Conservation (phyloP, 2,888 invertebrate genomes). For the Alloscopus bannaensis region DNA sequence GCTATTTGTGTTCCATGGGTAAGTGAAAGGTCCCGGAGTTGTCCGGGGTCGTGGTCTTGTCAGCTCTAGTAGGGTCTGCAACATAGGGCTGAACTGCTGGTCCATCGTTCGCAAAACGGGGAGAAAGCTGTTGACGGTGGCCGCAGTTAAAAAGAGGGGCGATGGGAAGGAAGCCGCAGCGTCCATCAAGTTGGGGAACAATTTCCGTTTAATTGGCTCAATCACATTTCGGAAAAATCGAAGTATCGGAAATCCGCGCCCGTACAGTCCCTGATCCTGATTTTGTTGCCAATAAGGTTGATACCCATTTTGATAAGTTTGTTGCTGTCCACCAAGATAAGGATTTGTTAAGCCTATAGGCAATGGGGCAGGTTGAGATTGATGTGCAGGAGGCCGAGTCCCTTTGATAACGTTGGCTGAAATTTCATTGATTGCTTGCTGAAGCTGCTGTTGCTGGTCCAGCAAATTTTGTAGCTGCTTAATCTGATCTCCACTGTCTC, state of each 20-base stretch:
- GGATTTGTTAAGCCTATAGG: neutral
- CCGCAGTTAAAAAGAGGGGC: slow-evolving; percentile 44
- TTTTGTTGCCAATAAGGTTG: neutral
- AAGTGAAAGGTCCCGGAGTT: slow-evolving; percentile 4
- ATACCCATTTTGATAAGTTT: too few relatives aligned
- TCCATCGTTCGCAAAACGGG: slow-evolving; percentile 61
- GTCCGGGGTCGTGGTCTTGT: slow-evolving; percentile 42
- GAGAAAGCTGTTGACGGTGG: slow-evolving; percentile 35
- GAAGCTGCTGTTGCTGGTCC: slow-evolving; percentile 35
- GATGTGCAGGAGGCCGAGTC: too few relatives aligned
- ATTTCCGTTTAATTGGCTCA: slow-evolving; percentile 30
- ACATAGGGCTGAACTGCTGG: slow-evolving; percentile 52
- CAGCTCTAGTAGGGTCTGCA: slow-evolving; percentile 28
- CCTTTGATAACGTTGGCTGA: neutral
- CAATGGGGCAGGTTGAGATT: slow-evolving; percentile 6
- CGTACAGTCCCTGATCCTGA: neutral
- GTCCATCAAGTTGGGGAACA: slow-evolving; percentile 46
- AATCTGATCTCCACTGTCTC: slow-evolving; percentile 21
- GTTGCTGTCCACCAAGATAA: slow-evolving; percentile 13
- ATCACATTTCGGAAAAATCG: slow-evolving; percentile 35
- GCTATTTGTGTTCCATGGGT: neutral
- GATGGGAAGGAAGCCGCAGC: slow-evolving; percentile 33
- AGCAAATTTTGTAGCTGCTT: slow-evolving; percentile 35
- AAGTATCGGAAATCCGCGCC: slow-evolving; percentile 23
- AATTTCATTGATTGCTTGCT: slow-evolving; percentile 4